phyloP scores from a whole-genome alignment of 2,113 vertebrate species.

The Andinoacara biseriatus region DNA sequence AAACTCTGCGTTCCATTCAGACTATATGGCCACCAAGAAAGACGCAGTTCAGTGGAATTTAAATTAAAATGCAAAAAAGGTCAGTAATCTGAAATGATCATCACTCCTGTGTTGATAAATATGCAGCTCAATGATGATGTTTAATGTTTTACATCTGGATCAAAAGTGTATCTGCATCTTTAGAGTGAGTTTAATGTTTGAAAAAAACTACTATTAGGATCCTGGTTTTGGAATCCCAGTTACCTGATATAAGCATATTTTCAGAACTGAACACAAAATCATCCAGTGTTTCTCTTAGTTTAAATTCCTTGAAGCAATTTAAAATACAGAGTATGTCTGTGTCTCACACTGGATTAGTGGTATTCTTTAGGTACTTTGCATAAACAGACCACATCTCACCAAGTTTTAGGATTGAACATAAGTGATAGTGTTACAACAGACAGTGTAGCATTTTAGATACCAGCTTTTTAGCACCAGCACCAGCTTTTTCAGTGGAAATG shows the following conservation, averaged over 20 bases:
- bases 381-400: neutral
- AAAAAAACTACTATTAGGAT: neutral
- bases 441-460: no score
- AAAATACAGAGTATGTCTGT: neutral
- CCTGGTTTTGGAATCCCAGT: neutral
- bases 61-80: neutral
- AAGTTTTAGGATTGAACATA: neutral
- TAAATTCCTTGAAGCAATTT: neutral
- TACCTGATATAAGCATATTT: no score
- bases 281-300: neutral
- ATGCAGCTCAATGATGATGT: neutral
- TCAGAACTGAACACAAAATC: neutral
- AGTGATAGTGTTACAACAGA: accelerated
- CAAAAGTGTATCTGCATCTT: no score
- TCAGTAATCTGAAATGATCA: neutral
- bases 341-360: neutral
- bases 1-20: neutral
- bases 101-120: neutral
- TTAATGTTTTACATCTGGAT: no score
- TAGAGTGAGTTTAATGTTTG: neutral
- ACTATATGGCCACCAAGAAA: accelerated
- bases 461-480: neutral
- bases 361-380: no score
- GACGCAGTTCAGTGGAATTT: neutral
- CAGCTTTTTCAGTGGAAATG: neutral